These are phyloP conservation scores for Dyspetes luteomarginatus DNA, from an alignment of 2,888 invertebrate species.

Conservation along the genomic window DNA sequence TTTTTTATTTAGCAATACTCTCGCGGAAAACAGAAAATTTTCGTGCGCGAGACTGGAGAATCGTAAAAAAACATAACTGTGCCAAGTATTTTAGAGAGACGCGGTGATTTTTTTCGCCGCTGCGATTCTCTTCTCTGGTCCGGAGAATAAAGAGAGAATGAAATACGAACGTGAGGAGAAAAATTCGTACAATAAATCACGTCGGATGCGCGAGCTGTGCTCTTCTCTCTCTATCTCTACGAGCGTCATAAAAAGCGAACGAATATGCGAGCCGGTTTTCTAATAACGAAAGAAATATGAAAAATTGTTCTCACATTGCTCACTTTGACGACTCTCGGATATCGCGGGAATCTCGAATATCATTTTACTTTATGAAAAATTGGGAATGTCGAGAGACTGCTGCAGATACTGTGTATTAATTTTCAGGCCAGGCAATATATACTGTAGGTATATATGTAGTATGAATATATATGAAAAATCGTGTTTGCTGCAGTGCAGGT, in stretches of 20 bases:
- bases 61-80: slow-evolving; percentile 53
- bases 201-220: slow-evolving; percentile 19
- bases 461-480: background rate
- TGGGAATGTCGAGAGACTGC: slow-evolving; percentile 3
- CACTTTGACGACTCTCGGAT: slow-evolving; percentile 30
- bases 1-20: slow-evolving; percentile 36
- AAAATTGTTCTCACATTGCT: slow-evolving; percentile 9
- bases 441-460: too few species aligned
- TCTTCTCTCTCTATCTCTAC: background rate
- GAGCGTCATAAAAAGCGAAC: background rate
- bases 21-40: slow-evolving; percentile 29
- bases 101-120: slow-evolving; percentile 28
- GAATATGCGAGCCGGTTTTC: background rate
- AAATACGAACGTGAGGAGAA: slow-evolving; percentile 49
- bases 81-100: slow-evolving; percentile 42
- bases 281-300: slow-evolving; percentile 27
- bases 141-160: slow-evolving; percentile 41
- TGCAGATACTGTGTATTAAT: slow-evolving; percentile 16
- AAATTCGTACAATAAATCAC: slow-evolving; percentile 58
- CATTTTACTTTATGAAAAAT: slow-evolving; percentile 21
- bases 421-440: too few species aligned
- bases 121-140: background rate
- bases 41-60: slow-evolving; percentile 26
- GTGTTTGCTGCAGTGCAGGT: slow-evolving; percentile 42
- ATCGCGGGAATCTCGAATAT: background rate